These are phyloP conservation scores for Bilobella aurantiaca DNA, from an alignment of 1,140 invertebrate genomes.

Conservation along the genomic window DNA sequence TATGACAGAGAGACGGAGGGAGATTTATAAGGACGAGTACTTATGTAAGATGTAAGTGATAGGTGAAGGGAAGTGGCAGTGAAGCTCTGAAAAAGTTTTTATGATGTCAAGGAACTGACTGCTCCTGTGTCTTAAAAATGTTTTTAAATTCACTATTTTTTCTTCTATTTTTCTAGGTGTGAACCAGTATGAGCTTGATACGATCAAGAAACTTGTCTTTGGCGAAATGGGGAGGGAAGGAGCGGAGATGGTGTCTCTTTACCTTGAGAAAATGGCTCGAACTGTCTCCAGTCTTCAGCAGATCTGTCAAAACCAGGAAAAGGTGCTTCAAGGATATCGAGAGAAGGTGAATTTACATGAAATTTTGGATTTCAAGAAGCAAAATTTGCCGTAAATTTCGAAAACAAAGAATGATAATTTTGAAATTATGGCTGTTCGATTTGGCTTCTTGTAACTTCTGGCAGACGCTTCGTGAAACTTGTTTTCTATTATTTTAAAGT, in stretches of 20 bases:
- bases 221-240: slow-evolving; percentile 16
- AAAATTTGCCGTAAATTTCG: not conserved
- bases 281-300: slow-evolving; percentile 25
- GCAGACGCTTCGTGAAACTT: too few species aligned
- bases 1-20: not conserved
- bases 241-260: slow-evolving; percentile 18
- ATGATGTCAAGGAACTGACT: not conserved
- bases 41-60: not conserved
- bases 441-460: too few species aligned
- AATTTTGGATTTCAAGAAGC: not conserved
- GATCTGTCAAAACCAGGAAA: slow-evolving; percentile 25
- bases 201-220: slow-evolving; percentile 25
- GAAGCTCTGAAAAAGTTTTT: not conserved
- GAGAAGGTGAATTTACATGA: not conserved
- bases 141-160: not conserved
- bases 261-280: slow-evolving; percentile 20
- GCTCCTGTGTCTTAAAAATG: not conserved
- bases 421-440: too few species aligned
- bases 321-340: not conserved
- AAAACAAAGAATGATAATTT: not conserved
- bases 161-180: slow-evolving; percentile 15
- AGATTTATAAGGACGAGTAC: not conserved
- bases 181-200: slow-evolving; percentile 15
- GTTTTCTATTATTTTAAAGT: too few species aligned
- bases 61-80: not conserved